phyloP scores from a whole-genome alignment of 2,888 invertebrate genomes.

The Cenopis cana region DNA sequence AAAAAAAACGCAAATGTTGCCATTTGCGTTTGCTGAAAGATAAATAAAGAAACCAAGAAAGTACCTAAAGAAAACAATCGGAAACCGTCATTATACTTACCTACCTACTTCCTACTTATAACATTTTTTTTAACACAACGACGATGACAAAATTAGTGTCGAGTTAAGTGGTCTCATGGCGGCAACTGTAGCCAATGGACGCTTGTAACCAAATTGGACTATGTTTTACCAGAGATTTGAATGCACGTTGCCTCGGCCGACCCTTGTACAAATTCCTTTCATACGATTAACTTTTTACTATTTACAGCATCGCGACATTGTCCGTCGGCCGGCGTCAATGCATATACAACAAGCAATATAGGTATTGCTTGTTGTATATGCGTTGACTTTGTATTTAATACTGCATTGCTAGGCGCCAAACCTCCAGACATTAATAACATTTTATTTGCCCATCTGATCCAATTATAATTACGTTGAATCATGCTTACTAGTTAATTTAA shows the following conservation, averaged over 20 bases:
- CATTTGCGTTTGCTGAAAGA: too few relatives aligned
- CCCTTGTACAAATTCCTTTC: not conserved
- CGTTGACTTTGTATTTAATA: not conserved
- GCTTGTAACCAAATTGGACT: too few relatives aligned
- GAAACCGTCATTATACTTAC: not conserved
- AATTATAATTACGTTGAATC: conserved; percentile 21
- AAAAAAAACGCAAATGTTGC: too few relatives aligned
- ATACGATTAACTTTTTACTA: not conserved
- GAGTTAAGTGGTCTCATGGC: too few relatives aligned
- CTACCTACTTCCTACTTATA: too few relatives aligned
- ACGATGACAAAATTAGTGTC: too few relatives aligned
- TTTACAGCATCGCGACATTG: not conserved
- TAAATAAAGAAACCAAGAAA: too few relatives aligned
- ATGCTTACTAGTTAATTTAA: conserved; percentile 31
- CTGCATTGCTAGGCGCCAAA: not conserved
- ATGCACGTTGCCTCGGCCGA: not conserved
- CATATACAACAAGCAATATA: too few relatives aligned
- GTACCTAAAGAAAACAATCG: not conserved
- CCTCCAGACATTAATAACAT: too few relatives aligned
- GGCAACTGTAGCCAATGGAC: not conserved
- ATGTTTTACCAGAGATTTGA: too few relatives aligned
- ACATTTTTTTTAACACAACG: not conserved
- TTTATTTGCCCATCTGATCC: conserved; percentile 8
- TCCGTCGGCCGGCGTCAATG: not conserved
- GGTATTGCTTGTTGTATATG: not conserved